phyloP scores from a whole-genome alignment of 1,140 invertebrate species.

The Ceratina australensis region DNA sequence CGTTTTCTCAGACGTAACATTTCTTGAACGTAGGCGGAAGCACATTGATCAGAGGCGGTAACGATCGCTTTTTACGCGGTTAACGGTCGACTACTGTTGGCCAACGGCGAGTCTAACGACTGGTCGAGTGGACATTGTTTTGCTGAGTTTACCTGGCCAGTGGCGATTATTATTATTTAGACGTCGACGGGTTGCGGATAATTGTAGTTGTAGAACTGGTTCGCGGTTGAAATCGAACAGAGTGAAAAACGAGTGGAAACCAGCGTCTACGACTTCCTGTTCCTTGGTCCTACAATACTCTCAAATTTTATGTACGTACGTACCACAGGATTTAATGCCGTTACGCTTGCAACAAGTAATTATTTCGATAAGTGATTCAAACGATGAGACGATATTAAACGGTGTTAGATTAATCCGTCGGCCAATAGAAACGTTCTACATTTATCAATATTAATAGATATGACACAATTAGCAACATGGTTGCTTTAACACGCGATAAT shows the following conservation, averaged over 20 bases:
- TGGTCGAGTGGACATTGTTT: background rate
- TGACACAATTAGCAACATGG: background rate
- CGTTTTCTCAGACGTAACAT: too few relatives aligned
- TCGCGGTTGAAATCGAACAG: background rate
- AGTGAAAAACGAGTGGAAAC: too few relatives aligned
- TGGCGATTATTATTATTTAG: background rate
- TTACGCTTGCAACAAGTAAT: too few relatives aligned
- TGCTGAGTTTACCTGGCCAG: background rate
- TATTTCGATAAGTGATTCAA: too few relatives aligned
- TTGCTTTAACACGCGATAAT: background rate
- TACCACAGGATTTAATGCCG: too few relatives aligned
- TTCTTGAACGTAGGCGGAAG: background rate
- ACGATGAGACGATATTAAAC: too few relatives aligned
- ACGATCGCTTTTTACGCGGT: background rate
- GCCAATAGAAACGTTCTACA: background rate
- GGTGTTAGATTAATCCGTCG: too few relatives aligned
- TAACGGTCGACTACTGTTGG: background rate
- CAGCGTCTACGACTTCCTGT: too few relatives aligned
- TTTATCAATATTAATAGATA: background rate
- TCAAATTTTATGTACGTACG: too few relatives aligned
- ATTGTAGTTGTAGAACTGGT: background rate
- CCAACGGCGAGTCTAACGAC: background rate
- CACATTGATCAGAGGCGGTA: background rate
- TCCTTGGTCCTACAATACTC: too few relatives aligned
- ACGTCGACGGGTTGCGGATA: background rate